Evolutionary conservation across 1,140 invertebrate species (phyloP), one percentile per base, ranked within the genome.

Genomic region (Diabrotica virgifera): DNA sequence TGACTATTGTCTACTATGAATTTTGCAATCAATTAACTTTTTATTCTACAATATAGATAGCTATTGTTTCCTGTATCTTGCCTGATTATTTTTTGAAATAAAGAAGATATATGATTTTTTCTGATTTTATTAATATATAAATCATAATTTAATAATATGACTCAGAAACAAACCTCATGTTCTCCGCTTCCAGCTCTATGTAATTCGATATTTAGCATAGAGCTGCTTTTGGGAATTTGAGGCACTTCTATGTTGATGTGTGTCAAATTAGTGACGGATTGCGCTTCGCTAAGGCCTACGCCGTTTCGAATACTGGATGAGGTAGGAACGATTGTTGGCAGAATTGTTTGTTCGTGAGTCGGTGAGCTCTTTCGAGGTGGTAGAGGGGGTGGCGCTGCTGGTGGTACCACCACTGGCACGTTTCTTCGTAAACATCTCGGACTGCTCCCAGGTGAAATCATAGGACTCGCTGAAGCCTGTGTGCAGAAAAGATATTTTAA

Each of bases 361-460:
- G 77, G 77, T 2, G 76, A 78, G 63, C 70, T 76, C 60, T 76
- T 76, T 6, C 76, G 57, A 6, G 77, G 77, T 9, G 77, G 77
- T 62, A 78, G 61, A 5, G 76, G 76, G 0, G 77, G 77, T 0
- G 76, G 76, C 6, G 66, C 62, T n/a, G 66, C 36, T 8, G 55
- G 57, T 5, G 70, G 68, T n/a, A 71, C 66, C 5, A 67, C 61
- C 5, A 74, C 70, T 12, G 74, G 75, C 6, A 73, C 67, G 62
- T 73, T 78, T 9, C 82, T 81, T 63, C 78, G 76, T 12, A 71
- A 65, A 55, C 74, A 76, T 61, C 80, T 79, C 11, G 82, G 84
- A 62, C 83, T 85, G 56, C 77, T 79, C 58, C 80, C 75, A 11
- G 83, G 84, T n/a, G 83, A 85, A 58, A 84, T 84, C 69, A 85